These are phyloP conservation scores for Tragelaphus scriptus DNA, from an alignment of 2,113 vertebrate species.

Conservation along the genomic window DNA sequence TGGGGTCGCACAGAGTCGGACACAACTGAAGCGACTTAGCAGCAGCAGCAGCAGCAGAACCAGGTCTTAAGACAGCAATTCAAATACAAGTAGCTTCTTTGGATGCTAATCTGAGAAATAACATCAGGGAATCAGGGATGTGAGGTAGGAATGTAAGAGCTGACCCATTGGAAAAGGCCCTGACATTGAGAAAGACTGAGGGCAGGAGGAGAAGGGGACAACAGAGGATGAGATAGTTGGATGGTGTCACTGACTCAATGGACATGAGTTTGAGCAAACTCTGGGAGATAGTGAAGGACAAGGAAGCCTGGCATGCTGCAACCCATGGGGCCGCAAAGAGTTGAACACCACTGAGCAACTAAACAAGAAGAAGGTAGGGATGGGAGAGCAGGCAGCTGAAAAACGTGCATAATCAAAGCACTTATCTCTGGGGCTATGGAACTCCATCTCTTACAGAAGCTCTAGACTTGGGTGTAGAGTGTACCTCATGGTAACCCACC, in stretches of 20 bases:
- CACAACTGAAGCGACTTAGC: too few species aligned
- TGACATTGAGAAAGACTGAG: neutral
- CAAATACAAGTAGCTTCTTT: neutral
- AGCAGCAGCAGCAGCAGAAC: neutral
- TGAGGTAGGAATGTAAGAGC: neutral
- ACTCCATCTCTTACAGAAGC: neutral
- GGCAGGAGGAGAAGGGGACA: neutral
- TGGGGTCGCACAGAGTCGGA: too few species aligned
- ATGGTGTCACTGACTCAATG: neutral
- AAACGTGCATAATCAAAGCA: neutral
- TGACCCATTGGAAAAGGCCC: neutral
- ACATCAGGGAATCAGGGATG: neutral
- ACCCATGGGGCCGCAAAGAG: neutral
- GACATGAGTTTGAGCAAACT: neutral
- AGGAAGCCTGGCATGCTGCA: neutral
- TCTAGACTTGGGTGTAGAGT: neutral
- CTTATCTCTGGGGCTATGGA: neutral
- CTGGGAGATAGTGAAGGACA: neutral
- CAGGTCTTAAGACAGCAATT: neutral
- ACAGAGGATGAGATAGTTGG: neutral
- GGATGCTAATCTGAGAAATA: neutral
- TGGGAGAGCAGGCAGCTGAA: neutral
- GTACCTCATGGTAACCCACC: neutral
- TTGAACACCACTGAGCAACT: rapidly evolving
- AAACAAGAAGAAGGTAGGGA: neutral